Base-by-base conservation (phyloP, 1,140 invertebrate species). In the Teleogryllus occipitalis region DNA sequence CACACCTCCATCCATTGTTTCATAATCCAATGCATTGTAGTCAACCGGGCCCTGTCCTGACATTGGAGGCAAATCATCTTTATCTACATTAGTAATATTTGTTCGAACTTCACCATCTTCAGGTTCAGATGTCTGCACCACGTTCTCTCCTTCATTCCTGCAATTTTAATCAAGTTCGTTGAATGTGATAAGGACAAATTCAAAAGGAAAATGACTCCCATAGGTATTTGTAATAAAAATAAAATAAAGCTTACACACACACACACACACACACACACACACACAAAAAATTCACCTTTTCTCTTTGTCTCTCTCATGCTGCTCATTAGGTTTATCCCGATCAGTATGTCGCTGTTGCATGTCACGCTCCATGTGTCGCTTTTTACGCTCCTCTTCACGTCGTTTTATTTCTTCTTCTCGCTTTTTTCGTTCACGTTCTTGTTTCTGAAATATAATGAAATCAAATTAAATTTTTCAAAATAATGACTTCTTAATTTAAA, bases 401-500 rank as follows among this genome's bases (percentile, higher is more conserved):
- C 89, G 87, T 80, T 89, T 89, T 2, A 88, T 85, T 83, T 91
- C 91, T 78, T 91, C 90, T 80, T 92, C 90, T 27, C 87, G 87
- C 81, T 90, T 85, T 81, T 89, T 87, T 72, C 88, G 88, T 83
- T 91, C 89, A 80, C 90, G 89, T 85, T 92, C 92, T 74, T 91
- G 87, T 85, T 91, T 90, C 88, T 90, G 82, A 82, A 10, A 65
- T 7, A 65, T 3, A 65, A 3, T 18, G 7, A 1, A 65, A 7
- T 65, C 0, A 14, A 14, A 65, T 65, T 65, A 18, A 3, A 3
- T 14, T 76, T 49, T 82, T 80, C 21, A 73, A 39, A 39, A 39
- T 75, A 27, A 47, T 54, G 65, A 78, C 77, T 12, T 22, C 77
- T 74, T 18, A 15, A 15, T 10, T 8, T 8, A 14, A 8, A 15